These are phyloP conservation scores for Paralichthys olivaceus DNA, from an alignment of 2,113 vertebrate genomes.

Conservation along the genomic window DNA sequence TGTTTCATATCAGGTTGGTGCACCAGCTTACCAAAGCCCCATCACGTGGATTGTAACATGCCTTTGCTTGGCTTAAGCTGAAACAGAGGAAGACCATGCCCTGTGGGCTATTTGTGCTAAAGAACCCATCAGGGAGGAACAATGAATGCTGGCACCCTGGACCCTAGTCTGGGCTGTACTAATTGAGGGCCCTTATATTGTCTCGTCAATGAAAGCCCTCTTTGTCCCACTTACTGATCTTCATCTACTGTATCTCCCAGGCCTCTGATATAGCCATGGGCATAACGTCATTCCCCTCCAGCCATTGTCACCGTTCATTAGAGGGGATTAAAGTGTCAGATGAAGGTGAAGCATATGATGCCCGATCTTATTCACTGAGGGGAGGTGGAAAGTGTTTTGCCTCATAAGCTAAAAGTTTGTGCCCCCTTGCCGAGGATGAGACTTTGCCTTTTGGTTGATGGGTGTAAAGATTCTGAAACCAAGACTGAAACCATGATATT, in stretches of 20 bases:
- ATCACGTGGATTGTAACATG: slow-evolving; percentile 74
- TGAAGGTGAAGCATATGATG: slow-evolving; percentile 63
- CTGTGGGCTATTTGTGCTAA: slow-evolving; percentile 47
- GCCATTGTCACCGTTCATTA: slow-evolving; percentile 68
- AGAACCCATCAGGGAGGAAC: slow-evolving; percentile 40
- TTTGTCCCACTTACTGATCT: slow-evolving; percentile 74
- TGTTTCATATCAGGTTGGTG: slow-evolving; percentile 46
- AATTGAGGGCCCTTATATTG: slow-evolving; percentile 81
- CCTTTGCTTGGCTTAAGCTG: slow-evolving; percentile 69
- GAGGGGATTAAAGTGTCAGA: slow-evolving; percentile 71
- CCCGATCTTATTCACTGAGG: slow-evolving; percentile 15
- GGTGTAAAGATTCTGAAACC: neutral
- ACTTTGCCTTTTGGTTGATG: neutral
- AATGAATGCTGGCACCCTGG: slow-evolving; percentile 65
- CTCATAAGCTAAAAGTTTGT: slow-evolving; percentile 29
- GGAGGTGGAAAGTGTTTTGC: slow-evolving; percentile 1
- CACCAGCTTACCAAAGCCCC: slow-evolving; percentile 51
- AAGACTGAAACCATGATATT: neutral
- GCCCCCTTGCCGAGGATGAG: neutral
- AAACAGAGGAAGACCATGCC: slow-evolving; percentile 62
- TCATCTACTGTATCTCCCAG: slow-evolving; percentile 71
- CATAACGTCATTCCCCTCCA: slow-evolving; percentile 63
- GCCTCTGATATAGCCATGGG: slow-evolving; percentile 65
- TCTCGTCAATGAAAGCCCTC: slow-evolving; percentile 75
- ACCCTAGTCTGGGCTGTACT: slow-evolving; percentile 72